Conservation (phyloP, 2,797 vertebrate genomes). For the Artibeus lituratus region DNA sequence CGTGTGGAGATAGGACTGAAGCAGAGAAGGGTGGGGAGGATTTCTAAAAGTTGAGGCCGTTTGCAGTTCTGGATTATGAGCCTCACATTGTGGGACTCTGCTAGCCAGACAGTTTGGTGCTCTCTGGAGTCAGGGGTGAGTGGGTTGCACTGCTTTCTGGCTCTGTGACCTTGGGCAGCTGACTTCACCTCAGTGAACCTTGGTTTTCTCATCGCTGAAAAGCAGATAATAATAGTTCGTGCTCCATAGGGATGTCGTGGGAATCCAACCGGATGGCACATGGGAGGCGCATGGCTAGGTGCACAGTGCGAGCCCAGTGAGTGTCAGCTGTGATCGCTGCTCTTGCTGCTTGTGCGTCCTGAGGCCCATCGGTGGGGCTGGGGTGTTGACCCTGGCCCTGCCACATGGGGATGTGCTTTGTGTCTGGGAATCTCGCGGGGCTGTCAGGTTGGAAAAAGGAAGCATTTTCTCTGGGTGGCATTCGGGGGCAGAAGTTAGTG, state of each 20-base stretch:
- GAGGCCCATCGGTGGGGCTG: background rate
- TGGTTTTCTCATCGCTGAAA: background rate
- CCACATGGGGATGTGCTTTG: background rate
- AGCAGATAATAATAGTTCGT: background rate
- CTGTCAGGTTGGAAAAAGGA: background rate
- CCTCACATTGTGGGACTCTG: background rate
- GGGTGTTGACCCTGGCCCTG: background rate
- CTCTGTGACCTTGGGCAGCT: background rate
- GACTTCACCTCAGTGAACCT: background rate
- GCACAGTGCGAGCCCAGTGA: background rate
- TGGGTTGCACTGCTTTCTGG: background rate
- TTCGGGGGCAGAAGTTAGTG: background rate
- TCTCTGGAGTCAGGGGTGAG: background rate
- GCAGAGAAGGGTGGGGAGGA: background rate
- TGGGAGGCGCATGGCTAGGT: background rate
- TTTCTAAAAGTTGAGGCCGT: background rate
- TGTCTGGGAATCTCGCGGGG: background rate
- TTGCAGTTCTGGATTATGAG: background rate
- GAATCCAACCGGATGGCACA: background rate
- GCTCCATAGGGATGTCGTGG: background rate
- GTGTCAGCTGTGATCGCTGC: background rate
- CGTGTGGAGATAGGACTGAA: background rate
- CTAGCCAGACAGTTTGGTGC: background rate
- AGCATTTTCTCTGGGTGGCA: background rate
- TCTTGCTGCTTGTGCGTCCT: background rate